Percentiles rank a stretch among this genome's conserved stretches.
These are phyloP conservation scores for Scaptomyza montana DNA, from an alignment of 1,140 invertebrate genomes.

Conservation along the genomic window DNA sequence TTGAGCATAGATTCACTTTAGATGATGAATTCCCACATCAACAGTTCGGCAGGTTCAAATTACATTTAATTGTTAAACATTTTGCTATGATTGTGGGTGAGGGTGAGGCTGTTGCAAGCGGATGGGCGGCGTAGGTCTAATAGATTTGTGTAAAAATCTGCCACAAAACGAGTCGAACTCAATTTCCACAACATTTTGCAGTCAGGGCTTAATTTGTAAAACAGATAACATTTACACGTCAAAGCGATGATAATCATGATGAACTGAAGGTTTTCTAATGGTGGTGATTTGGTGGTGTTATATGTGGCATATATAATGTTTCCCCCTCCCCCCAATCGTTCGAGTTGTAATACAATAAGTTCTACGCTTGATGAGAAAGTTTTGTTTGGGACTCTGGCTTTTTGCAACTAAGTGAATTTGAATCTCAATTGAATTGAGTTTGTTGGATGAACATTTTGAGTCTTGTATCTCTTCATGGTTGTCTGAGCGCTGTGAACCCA, in stretches of 20 bases:
- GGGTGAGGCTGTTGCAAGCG: not conserved
- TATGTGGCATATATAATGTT: slow-evolving; percentile 4
- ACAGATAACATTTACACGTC: slow-evolving; percentile 82
- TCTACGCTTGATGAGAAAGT: not conserved
- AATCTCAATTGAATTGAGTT: slow-evolving; percentile 81
- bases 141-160: slow-evolving; percentile 52
- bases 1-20: not conserved
- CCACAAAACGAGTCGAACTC: slow-evolving; percentile 49
- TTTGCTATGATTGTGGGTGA: slow-evolving; percentile 44
- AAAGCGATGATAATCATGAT: slow-evolving; percentile 36
- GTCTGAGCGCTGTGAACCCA: slow-evolving; percentile 72
- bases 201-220: slow-evolving; percentile 71
- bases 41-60: slow-evolving; percentile 67
- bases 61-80: slow-evolving; percentile 79
- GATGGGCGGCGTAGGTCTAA: slow-evolving; percentile 6
- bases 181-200: not conserved
- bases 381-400: slow-evolving; percentile 10
- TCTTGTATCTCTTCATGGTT: slow-evolving; percentile 44
- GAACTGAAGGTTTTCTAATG: slow-evolving; percentile 8
- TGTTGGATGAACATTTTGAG: slow-evolving; percentile 8
- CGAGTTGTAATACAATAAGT: slow-evolving; percentile 66
- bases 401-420: slow-evolving; percentile 72
- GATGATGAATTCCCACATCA: slow-evolving; percentile 4
- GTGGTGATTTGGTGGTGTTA: slow-evolving; percentile 25
- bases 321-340: slow-evolving; percentile 9